phyloP scores from a whole-genome alignment of 1,140 invertebrate species.

The Drosophila erecta region DNA sequence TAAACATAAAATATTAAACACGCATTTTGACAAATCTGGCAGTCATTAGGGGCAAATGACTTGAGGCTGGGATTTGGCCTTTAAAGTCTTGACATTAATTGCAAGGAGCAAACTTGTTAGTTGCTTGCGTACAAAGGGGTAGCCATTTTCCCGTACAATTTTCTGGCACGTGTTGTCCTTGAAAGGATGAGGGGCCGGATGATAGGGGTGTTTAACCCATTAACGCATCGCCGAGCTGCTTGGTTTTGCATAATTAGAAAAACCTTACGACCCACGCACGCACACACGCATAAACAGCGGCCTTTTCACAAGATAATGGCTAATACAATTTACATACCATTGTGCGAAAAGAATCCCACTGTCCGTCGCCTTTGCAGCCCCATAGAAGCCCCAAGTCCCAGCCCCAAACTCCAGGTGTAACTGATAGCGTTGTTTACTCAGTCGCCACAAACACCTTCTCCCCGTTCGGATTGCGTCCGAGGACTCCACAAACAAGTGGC shows the following conservation, averaged over 20 bases:
- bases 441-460: constrained; percentile 35
- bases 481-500: constrained; percentile 49
- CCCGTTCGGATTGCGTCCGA: constrained; percentile 4
- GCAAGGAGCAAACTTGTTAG: constrained; percentile 30
- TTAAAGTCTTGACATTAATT: constrained; percentile 58
- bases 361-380: neutral
- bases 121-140: constrained; percentile 1
- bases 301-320: constrained; percentile 21
- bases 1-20: constrained; percentile 50
- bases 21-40: constrained; percentile 50
- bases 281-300: constrained; percentile 29
- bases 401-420: constrained; percentile 11
- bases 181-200: neutral
- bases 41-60: constrained; percentile 45
- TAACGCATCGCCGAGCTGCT: constrained; percentile 47
- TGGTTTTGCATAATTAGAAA: constrained; percentile 56
- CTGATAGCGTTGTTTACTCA: constrained; percentile 60
- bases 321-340: constrained; percentile 44
- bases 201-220: constrained; percentile 21
- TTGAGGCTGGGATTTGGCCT: constrained; percentile 15
- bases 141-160: neutral
- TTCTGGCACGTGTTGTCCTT: constrained; percentile 32
- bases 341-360: constrained; percentile 30
- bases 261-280: constrained; percentile 21
- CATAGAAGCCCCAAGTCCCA: constrained; percentile 3